A percentile compares a stretch with the other conserved stretches of the same genome.
Evolutionary conservation across 2,113 vertebrate species (phyloP).

Genomic region (Nannospalax galili): DNA sequence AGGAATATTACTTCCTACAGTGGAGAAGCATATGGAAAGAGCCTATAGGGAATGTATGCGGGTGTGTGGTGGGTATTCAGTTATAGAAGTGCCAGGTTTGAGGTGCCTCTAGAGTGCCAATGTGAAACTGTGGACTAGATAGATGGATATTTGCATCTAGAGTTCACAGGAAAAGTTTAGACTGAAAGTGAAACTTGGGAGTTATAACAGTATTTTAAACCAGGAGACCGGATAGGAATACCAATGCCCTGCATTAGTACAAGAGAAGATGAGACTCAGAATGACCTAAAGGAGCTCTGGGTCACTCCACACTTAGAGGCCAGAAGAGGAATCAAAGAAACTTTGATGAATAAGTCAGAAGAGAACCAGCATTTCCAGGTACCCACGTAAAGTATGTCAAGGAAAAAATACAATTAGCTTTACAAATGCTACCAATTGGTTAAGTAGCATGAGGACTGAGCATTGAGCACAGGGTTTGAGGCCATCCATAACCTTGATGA

Average conservation of each 20-base stretch:
- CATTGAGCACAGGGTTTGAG: neutral
- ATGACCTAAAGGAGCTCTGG: neutral
- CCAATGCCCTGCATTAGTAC: neutral
- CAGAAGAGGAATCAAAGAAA: neutral
- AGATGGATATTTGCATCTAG: neutral
- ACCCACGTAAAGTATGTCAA: slow-evolving; percentile 7
- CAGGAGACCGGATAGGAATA: neutral
- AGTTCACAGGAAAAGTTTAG: neutral
- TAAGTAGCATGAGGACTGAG: neutral
- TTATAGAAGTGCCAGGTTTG: neutral
- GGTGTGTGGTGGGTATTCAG: neutral
- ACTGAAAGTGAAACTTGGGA: slow-evolving; percentile 1
- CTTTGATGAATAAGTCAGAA: neutral
- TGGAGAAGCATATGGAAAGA: neutral
- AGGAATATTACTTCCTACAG: neutral
- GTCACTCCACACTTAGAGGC: neutral
- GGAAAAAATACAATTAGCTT: neutral
- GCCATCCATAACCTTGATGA: neutral
- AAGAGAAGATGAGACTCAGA: neutral
- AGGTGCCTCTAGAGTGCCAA: neutral
- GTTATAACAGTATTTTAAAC: neutral
- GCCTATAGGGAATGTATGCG: neutral
- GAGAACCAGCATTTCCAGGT: slow-evolving; percentile 4
- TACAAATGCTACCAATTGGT: neutral
- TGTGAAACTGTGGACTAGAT: neutral